phyloP scores from a whole-genome alignment of 2,888 invertebrate species.

The Oasisia sp. region DNA sequence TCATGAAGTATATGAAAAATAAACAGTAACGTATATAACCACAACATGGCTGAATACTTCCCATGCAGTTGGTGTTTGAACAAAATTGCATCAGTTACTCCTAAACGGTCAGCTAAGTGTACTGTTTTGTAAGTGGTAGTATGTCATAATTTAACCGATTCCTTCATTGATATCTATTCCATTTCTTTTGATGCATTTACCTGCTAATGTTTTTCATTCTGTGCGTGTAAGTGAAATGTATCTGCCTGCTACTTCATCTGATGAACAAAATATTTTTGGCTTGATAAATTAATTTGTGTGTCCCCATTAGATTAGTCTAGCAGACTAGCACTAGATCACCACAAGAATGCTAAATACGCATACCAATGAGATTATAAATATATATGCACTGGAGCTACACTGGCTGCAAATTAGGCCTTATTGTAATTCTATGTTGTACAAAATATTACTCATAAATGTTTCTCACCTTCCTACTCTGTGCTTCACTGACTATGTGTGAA shows the following conservation, averaged over 20 bases:
- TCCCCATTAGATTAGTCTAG: not conserved
- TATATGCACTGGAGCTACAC: not conserved
- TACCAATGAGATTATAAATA: not conserved
- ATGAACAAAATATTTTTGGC: not conserved
- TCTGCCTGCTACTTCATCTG: not conserved
- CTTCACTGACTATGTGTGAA: not conserved
- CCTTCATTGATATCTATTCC: not conserved
- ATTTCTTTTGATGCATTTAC: not conserved
- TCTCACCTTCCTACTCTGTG: not conserved
- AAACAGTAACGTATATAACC: too few species aligned
- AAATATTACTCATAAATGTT: not conserved
- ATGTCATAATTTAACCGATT: not conserved
- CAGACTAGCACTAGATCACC: not conserved
- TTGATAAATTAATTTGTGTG: not conserved
- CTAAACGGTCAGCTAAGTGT: not conserved
- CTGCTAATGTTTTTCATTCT: not conserved
- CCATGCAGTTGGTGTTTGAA: too few species aligned
- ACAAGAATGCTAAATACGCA: not conserved
- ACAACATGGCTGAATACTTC: too few species aligned
- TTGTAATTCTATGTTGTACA: not conserved
- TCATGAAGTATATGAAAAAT: too few species aligned
- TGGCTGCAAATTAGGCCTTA: not conserved
- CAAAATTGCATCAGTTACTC: not conserved
- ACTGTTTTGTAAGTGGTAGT: not conserved
- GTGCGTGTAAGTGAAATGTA: not conserved